Evolutionary conservation across 2,888 invertebrate species (phyloP).

Genomic region (Orchesellides sinensis): DNA sequence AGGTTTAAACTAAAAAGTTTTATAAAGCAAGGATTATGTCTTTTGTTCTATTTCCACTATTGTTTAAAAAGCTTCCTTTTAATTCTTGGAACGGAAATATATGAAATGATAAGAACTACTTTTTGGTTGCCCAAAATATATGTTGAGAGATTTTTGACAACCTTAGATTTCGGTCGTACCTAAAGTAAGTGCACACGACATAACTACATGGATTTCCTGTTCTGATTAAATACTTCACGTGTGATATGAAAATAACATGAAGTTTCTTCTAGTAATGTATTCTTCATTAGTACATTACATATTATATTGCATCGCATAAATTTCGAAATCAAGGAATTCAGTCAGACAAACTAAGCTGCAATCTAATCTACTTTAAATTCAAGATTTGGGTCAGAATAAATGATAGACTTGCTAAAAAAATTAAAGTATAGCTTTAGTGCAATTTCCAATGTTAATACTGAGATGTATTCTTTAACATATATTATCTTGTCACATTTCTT

Average conservation of each 20-base stretch:
- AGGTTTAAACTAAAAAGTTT: too few species aligned
- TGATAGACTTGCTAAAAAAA: neutral
- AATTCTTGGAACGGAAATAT: conserved; percentile 30
- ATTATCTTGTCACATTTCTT: too few species aligned
- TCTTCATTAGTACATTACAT: too few species aligned
- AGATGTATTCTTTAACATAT: too few species aligned
- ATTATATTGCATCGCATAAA: neutral
- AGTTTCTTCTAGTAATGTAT: too few species aligned
- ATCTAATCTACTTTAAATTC: neutral
- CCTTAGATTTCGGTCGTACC: too few species aligned
- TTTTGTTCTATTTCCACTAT: neutral
- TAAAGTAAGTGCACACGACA: neutral
- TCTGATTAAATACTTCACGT: neutral
- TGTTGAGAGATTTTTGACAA: conserved; percentile 1
- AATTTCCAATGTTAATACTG: too few species aligned
- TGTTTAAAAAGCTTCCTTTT: neutral
- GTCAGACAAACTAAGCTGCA: neutral
- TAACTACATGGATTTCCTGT: conserved; percentile 11
- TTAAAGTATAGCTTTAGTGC: too few species aligned
- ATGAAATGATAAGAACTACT: neutral
- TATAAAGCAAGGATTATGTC: too few species aligned
- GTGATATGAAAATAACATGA: neutral
- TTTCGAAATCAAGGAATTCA: neutral
- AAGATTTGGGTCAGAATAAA: neutral
- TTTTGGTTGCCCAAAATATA: too few species aligned